Evolutionary conservation across 2,113 vertebrate genomes (phyloP).

Genomic region (Brachyistius frenatus): DNA sequence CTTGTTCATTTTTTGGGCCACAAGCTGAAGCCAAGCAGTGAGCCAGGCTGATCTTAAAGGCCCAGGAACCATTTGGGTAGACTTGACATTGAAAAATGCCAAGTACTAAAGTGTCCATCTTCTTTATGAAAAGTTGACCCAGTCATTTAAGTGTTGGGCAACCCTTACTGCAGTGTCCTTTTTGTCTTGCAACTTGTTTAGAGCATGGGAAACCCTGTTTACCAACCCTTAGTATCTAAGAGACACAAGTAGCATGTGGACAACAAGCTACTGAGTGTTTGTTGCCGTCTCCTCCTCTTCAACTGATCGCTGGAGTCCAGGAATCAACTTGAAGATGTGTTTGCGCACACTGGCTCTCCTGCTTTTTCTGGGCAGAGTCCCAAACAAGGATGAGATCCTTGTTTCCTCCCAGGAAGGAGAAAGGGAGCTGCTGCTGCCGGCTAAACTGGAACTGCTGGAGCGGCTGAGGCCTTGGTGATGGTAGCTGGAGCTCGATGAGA

Average conservation of each 20-base stretch:
- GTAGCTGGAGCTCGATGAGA: slow-evolving; percentile 81
- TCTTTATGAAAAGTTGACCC: not conserved
- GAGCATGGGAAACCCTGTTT: not conserved
- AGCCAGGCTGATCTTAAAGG: slow-evolving; percentile 2
- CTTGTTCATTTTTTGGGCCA: slow-evolving; percentile 36
- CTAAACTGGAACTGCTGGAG: slow-evolving; percentile 88
- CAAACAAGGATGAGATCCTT: slow-evolving; percentile 83
- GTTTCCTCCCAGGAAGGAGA: slow-evolving; percentile 88
- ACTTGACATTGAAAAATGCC: slow-evolving; percentile 15
- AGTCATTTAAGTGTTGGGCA: no score
- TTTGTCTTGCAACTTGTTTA: not conserved
- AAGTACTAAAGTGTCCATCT: slow-evolving; percentile 11
- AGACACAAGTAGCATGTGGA: not conserved
- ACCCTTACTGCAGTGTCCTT: no score
- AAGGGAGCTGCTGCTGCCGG: slow-evolving; percentile 84
- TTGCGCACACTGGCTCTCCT: slow-evolving; percentile 87
- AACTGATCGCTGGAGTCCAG: slow-evolving; percentile 90
- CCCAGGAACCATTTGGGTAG: not conserved
- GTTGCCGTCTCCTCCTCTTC: slow-evolving; percentile 89
- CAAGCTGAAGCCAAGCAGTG: slow-evolving; percentile 1
- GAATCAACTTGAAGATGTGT: slow-evolving; percentile 91
- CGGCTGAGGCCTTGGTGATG: slow-evolving; percentile 59
- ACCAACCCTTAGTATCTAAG: not conserved
- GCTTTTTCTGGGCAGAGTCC: slow-evolving; percentile 90
- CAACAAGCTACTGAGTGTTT: slow-evolving; percentile 34